A percentile compares a stretch with the other conserved stretches of the same genome.
phyloP scores from a whole-genome alignment of 2,113 vertebrate genomes.

The Salvator merianae region DNA sequence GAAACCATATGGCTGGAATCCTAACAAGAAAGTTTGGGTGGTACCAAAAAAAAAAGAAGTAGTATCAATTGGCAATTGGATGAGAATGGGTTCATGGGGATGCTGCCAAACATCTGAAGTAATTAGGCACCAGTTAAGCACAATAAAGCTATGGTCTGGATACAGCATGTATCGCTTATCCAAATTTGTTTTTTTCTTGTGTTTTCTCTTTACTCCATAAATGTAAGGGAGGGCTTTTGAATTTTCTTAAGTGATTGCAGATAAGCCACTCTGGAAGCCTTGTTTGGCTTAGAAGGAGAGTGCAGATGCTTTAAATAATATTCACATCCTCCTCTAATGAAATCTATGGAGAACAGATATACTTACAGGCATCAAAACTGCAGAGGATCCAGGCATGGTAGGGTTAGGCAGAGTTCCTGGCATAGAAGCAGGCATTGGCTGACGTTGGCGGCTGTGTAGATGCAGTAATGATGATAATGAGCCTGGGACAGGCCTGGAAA shows the following conservation, averaged over 20 bases:
- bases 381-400: slow-evolving; percentile 97
- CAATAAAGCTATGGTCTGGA: too few species aligned
- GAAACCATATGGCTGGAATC: too few species aligned
- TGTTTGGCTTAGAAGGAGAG: not conserved
- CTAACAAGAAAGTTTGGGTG: too few species aligned
- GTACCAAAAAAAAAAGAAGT: too few species aligned
- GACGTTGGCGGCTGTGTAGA: slow-evolving; percentile 97
- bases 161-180: not conserved
- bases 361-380: slow-evolving; percentile 98
- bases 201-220: not conserved
- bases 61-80: too few species aligned
- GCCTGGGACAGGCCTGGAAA: slow-evolving; percentile 92
- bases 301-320: not conserved
- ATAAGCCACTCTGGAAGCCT: not conserved
- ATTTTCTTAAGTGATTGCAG: not conserved
- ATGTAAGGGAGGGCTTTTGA: too few species aligned
- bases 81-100: too few species aligned
- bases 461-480: slow-evolving; percentile 97
- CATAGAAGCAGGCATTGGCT: slow-evolving; percentile 99
- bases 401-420: slow-evolving; percentile 97
- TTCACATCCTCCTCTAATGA: not conserved
- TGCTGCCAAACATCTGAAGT: too few species aligned
- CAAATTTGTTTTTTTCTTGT: not conserved
- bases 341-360: not conserved
- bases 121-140: too few species aligned